Evolutionary conservation across 2,888 invertebrate species (phyloP).

Genomic region (Vanessa cardui): DNA sequence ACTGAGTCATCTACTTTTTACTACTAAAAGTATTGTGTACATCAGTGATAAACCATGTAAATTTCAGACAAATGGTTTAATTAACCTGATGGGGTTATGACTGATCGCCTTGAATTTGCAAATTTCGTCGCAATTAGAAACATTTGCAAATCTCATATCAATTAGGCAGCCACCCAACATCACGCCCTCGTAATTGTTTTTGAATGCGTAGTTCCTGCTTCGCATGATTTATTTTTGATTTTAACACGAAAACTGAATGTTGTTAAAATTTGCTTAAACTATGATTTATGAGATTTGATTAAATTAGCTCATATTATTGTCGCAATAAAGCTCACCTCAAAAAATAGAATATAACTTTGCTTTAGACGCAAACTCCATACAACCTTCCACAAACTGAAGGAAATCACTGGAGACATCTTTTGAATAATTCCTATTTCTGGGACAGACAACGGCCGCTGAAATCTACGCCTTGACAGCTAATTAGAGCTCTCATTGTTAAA

Average conservation of each 20-base stretch:
- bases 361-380: conserved; percentile 52
- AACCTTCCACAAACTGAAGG: conserved; percentile 72
- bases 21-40: conserved; percentile 36
- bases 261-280: conserved; percentile 10
- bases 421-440: conserved; percentile 80
- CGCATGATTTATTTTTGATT: conserved; percentile 67
- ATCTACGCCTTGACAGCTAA: conserved; percentile 80
- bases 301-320: background rate
- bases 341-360: conserved; percentile 47
- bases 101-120: conserved; percentile 75
- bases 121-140: conserved; percentile 80
- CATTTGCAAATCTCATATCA: conserved; percentile 82
- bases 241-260: conserved; percentile 22
- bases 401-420: conserved; percentile 76
- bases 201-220: conserved; percentile 75
- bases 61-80: conserved; percentile 80
- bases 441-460: conserved; percentile 63
- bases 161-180: conserved; percentile 81
- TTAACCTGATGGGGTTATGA: conserved; percentile 80
- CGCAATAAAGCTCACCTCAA: conserved; percentile 20
- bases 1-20: background rate
- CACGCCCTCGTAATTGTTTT: conserved; percentile 80
- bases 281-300: background rate
- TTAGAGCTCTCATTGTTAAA: conserved; percentile 80
- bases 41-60: conserved; percentile 55